phyloP scores from a whole-genome alignment of 1,140 invertebrate genomes.

The Trinorchestia longiramus region DNA sequence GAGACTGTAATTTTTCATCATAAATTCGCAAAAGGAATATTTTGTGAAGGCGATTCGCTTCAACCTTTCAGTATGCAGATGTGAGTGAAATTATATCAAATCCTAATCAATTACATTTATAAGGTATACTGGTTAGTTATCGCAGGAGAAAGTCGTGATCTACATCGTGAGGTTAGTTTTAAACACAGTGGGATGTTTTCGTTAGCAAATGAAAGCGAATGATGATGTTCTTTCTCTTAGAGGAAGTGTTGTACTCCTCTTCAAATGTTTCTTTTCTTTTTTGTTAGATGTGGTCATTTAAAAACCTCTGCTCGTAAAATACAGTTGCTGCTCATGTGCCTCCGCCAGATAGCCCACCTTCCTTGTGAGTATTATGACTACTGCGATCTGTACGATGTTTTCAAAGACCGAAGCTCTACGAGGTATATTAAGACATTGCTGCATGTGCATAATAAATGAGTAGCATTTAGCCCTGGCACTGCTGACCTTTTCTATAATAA shows the following conservation, averaged over 20 bases:
- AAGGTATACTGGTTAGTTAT: not conserved
- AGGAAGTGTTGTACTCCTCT: not conserved
- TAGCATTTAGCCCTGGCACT: not conserved
- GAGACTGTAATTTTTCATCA: not conserved
- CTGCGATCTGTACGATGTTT: not conserved
- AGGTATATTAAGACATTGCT: not conserved
- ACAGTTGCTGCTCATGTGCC: not conserved
- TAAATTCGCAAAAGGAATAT: not conserved
- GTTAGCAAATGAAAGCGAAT: not conserved
- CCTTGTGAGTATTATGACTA: not conserved
- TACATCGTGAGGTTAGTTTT: not conserved
- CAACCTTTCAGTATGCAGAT: not conserved
- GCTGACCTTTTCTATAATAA: not conserved
- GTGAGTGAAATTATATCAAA: not conserved
- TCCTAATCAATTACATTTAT: not conserved
- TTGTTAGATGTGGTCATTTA: not conserved
- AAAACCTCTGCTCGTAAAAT: not conserved
- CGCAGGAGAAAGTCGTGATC: not conserved
- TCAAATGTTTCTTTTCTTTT: not conserved
- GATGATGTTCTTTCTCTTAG: not conserved
- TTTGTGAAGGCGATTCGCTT: not conserved
- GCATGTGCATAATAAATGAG: not conserved
- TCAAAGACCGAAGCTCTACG: not conserved
- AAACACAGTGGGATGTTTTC: not conserved
- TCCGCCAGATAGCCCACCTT: not conserved